Evolutionary conservation across 2,113 vertebrate genomes (phyloP), one percentile per base, ranked within the genome.

Genomic region (Uropsilus gracilis): DNA sequence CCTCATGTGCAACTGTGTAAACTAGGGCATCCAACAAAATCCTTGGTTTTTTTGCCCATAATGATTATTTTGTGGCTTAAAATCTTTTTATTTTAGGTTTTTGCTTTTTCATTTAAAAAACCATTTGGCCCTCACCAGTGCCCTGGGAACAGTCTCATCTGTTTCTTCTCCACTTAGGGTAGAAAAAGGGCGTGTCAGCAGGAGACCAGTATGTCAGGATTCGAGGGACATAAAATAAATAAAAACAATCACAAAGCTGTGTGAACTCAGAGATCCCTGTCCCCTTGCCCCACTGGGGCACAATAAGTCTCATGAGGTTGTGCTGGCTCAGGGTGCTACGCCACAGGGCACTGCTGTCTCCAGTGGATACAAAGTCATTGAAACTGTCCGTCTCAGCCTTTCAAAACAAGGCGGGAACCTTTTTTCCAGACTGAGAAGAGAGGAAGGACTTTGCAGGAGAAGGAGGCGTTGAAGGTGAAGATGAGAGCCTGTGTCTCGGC

Each of bases 341-440:
- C 64, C 14, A 20, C 18, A 5, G 30, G 42, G 24, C 17, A 1
- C 71, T 13, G 17, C 64, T 8, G 34, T 61, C 48, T 17, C 34
- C 6, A 32, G 16, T 37, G 16, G 7, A 48, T 16, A 6, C 42
- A 24, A 26, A 10, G 50, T 53, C 14, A 5, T 37, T 6, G 0
- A 10, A 22, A 13, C 5, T 6, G 16, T 16, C 17, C 26, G 1
- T 13, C 17, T 73, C 63, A 68, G 63, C 53, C 42, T 26, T 82
- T 78, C 83, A 80, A 34, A 18, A 69, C 63, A 1, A 46, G 68
- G 64, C 44, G 28, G 42, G 92, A 94, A 1, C 86, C 91, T 9
- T 59, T n/a, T 64, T 53, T 89, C 86, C 95, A 94, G 39, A 94
- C 53, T 0, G 85, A 77, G 5, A 94, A 93, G n/a, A 85, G 89